Evolutionary conservation across 2,797 vertebrate genomes (phyloP).

Genomic region (Neoniphon sammara): DNA sequence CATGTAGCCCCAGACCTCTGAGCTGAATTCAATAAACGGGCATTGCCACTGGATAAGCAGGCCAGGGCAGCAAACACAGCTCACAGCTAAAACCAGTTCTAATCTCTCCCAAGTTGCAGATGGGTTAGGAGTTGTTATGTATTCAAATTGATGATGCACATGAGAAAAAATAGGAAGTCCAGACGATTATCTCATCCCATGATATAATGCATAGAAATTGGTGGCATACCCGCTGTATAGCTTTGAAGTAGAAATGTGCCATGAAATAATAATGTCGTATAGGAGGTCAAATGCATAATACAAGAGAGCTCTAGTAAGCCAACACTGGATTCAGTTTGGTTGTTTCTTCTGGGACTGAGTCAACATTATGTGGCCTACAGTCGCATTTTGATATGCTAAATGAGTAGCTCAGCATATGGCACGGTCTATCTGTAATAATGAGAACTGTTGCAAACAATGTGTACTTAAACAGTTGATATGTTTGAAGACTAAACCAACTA

Average conservation of each 20-base stretch:
- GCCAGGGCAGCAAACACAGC: slow-evolving; percentile 27
- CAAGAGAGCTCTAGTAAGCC: slow-evolving; percentile 26
- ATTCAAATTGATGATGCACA: slow-evolving; percentile 6
- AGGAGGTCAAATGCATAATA: slow-evolving; percentile 46
- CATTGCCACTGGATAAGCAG: slow-evolving; percentile 42
- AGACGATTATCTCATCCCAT: neutral
- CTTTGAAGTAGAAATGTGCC: slow-evolving; percentile 38
- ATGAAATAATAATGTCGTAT: slow-evolving; percentile 50
- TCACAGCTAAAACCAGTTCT: slow-evolving; percentile 23
- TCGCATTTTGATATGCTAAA: neutral
- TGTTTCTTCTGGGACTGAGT: neutral
- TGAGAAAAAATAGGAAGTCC: slow-evolving; percentile 9
- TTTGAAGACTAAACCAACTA: neutral
- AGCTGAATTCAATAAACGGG: slow-evolving; percentile 41
- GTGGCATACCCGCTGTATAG: slow-evolving; percentile 17
- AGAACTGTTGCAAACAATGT: neutral
- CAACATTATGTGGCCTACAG: neutral
- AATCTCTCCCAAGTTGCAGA: slow-evolving; percentile 17
- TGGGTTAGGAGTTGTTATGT: neutral
- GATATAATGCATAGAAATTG: slow-evolving; percentile 6
- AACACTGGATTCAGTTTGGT: neutral
- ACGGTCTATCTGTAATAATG: neutral
- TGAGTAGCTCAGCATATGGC: neutral
- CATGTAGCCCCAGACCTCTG: slow-evolving; percentile 42
- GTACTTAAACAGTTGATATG: neutral